These are phyloP conservation scores for Scaptomyza polygonia DNA, from an alignment of 2,888 invertebrate genomes.

Conservation along the genomic window DNA sequence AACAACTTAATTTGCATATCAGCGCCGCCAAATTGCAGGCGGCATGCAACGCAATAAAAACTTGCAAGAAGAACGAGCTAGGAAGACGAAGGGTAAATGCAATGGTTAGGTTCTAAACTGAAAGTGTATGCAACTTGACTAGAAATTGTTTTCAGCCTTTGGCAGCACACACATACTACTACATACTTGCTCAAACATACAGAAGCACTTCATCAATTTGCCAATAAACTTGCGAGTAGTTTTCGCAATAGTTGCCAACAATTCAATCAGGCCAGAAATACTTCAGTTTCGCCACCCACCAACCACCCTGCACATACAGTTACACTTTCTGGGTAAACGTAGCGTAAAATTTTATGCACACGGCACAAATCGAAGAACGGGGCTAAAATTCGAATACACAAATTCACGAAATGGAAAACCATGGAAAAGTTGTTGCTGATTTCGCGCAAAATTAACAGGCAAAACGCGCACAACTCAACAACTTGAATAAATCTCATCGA, in stretches of 20 bases:
- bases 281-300: conserved; percentile 30
- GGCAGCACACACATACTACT: conserved; percentile 7
- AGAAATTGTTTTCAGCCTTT: conserved; percentile 68
- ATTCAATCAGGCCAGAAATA: conserved; percentile 77
- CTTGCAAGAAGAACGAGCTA: conserved; percentile 3
- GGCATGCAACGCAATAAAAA: conserved; percentile 76
- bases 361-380: conserved; percentile 64
- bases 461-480: conserved; percentile 54
- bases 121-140: conserved; percentile 53
- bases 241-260: conserved; percentile 79
- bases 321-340: conserved; percentile 59
- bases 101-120: conserved; percentile 40
- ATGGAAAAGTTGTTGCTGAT: conserved; percentile 77
- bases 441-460: conserved; percentile 79
- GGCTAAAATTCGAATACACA: conserved; percentile 1
- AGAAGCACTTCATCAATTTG: conserved; percentile 75
- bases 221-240: conserved; percentile 79
- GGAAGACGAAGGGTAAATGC: background rate
- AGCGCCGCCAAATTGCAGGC: conserved; percentile 82
- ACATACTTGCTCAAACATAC: conserved; percentile 27
- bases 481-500: conserved; percentile 20
- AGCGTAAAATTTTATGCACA: conserved; percentile 76
- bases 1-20: conserved; percentile 84
- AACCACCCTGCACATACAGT: conserved; percentile 12
- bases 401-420: conserved; percentile 47